Evolutionary conservation across 2,888 invertebrate genomes (phyloP), one percentile per base, ranked within the genome.

Genomic region (Scrobipalpa atriplicella): DNA sequence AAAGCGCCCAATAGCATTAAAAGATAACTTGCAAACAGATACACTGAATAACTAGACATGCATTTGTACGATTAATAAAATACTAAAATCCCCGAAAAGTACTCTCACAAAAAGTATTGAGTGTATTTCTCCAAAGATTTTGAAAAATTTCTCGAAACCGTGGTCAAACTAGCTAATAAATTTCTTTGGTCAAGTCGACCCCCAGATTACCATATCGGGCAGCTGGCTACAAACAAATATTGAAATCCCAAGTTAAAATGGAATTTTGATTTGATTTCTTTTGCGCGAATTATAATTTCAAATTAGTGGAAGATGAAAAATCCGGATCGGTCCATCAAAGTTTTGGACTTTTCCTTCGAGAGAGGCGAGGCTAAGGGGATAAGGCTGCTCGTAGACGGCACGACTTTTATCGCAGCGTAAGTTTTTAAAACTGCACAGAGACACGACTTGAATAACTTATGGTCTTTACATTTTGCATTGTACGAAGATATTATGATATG

Each of bases 251-350:
- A 85, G 85, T 90, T 90, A 86, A 88, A 90, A 92, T 92, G 89
- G 90, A 90, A 92, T 91, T 90, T 91, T 90, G 91, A 92, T 92
- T 90, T 86, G 90, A 91, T 91, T 90, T 88, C 89, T 90, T 88
- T 82, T 81, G 82, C 78, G 81, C 80, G 79, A 77, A 85, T 92
- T 91, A 90, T 91, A 92, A 91, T 92, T 92, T 89, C 89, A 92
- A 90, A 92, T 92, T 87, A 89, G 89, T 82, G 78, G 77, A 81
- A 86, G 89, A 91, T 90, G 91, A 92, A 92, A 91, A 91, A 92
- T 90, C 87, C 79, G 84, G 85, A 87, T 87, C 87, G 86, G 86
- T 85, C 87, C 85, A 88, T 88, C 86, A 85, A 89, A 90, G 83
- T 90, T 90, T 79, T 77, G 81, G 78, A 82, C 80, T 74, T 79